Percentiles rank a stretch among this genome's conserved stretches.
These are phyloP conservation scores for Leuciscus idus DNA, from an alignment of 2,113 vertebrate species.

Conservation along the genomic window DNA sequence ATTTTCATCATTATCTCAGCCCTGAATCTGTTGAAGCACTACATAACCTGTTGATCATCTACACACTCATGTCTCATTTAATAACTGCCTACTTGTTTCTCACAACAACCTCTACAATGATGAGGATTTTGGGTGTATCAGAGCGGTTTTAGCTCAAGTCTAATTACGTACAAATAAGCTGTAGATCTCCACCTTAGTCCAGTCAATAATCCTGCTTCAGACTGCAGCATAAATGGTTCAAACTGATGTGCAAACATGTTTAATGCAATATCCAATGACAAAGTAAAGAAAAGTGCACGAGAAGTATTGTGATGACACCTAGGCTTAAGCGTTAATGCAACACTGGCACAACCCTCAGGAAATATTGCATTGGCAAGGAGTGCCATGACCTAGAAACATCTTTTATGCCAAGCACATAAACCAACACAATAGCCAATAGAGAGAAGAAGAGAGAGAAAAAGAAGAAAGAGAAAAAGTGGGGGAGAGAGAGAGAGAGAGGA, in stretches of 20 bases:
- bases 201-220: not conserved
- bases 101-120: not conserved
- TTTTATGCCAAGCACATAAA: conserved; percentile 47
- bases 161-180: conserved; percentile 15
- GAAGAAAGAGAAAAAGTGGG: conserved; percentile 28
- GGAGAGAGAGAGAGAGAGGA: not conserved
- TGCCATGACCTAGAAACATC: conserved; percentile 74
- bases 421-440: conserved; percentile 51
- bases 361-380: conserved; percentile 59
- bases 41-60: not conserved
- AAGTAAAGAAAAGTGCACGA: not conserved
- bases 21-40: not conserved
- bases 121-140: conserved; percentile 13
- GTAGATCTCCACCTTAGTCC: not conserved
- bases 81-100: not conserved
- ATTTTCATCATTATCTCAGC: not conserved
- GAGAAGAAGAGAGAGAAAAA: conserved; percentile 32
- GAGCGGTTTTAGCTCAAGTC: not conserved
- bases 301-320: conserved; percentile 52
- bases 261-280: conserved; percentile 38
- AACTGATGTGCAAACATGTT: conserved; percentile 5
- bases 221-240: not conserved
- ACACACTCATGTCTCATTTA: not conserved
- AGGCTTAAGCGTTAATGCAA: conserved; percentile 20
- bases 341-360: conserved; percentile 54